These are phyloP conservation scores for Malacosoma neustria DNA, from an alignment of 2,888 invertebrate species.

Conservation along the genomic window DNA sequence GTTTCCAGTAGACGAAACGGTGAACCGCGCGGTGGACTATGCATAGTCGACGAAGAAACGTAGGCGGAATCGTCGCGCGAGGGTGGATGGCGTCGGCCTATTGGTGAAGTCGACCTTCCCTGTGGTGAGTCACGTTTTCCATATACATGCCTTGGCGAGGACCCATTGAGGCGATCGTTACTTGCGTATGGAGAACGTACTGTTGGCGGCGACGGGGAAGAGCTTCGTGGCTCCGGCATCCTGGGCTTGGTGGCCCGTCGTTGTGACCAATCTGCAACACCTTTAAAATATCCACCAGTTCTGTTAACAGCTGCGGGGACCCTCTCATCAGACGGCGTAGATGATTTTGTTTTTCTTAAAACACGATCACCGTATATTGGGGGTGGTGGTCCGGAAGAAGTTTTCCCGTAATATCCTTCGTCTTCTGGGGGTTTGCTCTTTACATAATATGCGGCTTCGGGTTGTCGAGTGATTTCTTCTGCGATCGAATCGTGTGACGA, in stretches of 20 bases:
- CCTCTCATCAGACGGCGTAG: conserved; percentile 70
- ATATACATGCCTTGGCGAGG: conserved; percentile 56
- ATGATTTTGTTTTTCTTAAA: conserved; percentile 69
- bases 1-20: conserved; percentile 62
- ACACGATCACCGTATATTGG: conserved; percentile 59
- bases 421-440: conserved; percentile 64
- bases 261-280: conserved; percentile 87
- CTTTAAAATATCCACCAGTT: conserved; percentile 78
- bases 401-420: conserved; percentile 64
- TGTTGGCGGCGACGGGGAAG: conserved; percentile 59
- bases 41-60: conserved; percentile 73
- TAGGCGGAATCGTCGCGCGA: conserved; percentile 74
- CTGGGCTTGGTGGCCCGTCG: conserved; percentile 71
- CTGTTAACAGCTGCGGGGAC: conserved; percentile 51
- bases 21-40: conserved; percentile 71
- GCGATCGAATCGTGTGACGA: conserved; percentile 83
- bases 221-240: conserved; percentile 65
- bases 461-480: conserved; percentile 76
- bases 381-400: conserved; percentile 55
- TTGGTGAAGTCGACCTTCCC: conserved; percentile 52
- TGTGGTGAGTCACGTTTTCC: conserved; percentile 61
- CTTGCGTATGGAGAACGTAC: conserved; percentile 58
- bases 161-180: conserved; percentile 50
- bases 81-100: conserved; percentile 61
- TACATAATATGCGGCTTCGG: conserved; percentile 84